Conservation (phyloP, 2,888 invertebrate species). For the Phyto melanocephala region DNA sequence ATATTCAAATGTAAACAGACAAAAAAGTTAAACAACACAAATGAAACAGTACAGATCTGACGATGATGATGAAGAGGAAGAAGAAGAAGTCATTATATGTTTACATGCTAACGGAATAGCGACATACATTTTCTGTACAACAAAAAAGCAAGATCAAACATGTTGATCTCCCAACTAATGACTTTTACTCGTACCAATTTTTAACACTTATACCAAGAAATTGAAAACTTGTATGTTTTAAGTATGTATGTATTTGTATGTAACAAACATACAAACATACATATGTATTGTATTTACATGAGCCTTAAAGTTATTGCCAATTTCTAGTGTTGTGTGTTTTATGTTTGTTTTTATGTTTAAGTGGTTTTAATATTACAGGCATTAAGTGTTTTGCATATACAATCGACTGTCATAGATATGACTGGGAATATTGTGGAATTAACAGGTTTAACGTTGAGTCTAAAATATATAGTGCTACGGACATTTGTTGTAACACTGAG, state of each 20-base stretch:
- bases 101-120: slow-evolving; percentile 55
- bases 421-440: slow-evolving; percentile 6
- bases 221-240: no score
- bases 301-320: slow-evolving; percentile 25
- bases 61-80: background rate
- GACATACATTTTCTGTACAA: slow-evolving; percentile 54
- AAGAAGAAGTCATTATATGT: slow-evolving; percentile 15
- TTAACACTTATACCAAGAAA: slow-evolving; percentile 13
- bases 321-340: background rate
- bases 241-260: no score
- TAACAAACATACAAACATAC: background rate
- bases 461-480: background rate
- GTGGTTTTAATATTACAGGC: slow-evolving; percentile 28
- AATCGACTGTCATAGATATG: slow-evolving; percentile 18
- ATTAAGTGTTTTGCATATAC: slow-evolving; percentile 38
- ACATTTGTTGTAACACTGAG: background rate
- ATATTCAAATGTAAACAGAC: background rate
- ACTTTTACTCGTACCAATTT: slow-evolving; percentile 55
- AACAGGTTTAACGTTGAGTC: slow-evolving; percentile 32
- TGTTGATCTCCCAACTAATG: slow-evolving; percentile 56
- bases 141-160: slow-evolving; percentile 44
- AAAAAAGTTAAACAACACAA: background rate
- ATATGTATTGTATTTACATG: background rate
- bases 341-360: background rate
- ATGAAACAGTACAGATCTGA: background rate